Evolutionary conservation across 2,113 vertebrate species (phyloP), one percentile per base, ranked within the genome.

Genomic region (Noturus placidus): DNA sequence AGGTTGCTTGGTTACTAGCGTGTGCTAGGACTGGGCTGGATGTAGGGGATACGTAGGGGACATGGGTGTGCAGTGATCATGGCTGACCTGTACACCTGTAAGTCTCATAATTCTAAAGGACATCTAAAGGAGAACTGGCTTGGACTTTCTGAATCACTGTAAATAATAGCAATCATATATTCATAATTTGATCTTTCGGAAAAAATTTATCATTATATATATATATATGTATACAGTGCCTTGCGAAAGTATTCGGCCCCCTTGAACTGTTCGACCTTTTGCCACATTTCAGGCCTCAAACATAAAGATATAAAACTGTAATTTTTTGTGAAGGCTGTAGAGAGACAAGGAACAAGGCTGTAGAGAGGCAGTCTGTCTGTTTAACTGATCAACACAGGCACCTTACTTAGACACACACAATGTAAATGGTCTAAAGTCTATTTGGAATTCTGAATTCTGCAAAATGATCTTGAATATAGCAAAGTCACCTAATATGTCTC

Each of bases 1-100:
- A 86, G 86, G 91, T 92, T 92, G 91, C 91, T 89, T 90, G 91
- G 91, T 89, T 92, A 92, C 91, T 67, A 70, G 89, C 52, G 76
- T 88, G 87, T 83, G 88, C 33, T 78, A 77, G 52, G 87, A 69
- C 63, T 82, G 38, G 42, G 74, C 87, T 87, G 46, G 30, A 82
- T 35, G 59, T n/a, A 61, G 61, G 19, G 46, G 57, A 84, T 78
- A 30, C 27, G 22, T 59, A 77, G 57, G 42, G 81, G 70, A 87
- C 54, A 15, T 11, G 25, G 56, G 56, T 46, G 72, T 57, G 87
- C 56, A 65, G 72, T 83, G 82, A 90, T 86, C 84, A 89, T 67
- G 46, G 69, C 82, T 70, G 61, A 79, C 67, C 83, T 86, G 54
- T 65, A 52, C 67, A 30, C 83, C 46, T 46, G 46, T 33, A 61